Conservation (phyloP, 2,888 invertebrate genomes). For the Amitus sp. region DNA sequence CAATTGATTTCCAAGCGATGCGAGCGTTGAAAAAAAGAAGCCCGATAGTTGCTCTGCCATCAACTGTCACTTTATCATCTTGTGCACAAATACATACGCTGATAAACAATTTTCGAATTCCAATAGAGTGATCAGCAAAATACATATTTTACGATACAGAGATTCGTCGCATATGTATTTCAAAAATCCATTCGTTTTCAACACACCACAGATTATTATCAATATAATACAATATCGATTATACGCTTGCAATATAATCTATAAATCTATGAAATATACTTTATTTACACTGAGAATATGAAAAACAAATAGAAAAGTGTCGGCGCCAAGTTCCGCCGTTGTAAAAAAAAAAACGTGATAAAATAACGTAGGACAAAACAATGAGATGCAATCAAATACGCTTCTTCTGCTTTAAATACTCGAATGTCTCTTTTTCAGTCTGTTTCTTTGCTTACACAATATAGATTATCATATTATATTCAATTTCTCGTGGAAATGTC, state of each 20-base stretch:
- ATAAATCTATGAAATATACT: slow-evolving; percentile 59
- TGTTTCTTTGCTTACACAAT: slow-evolving; percentile 10
- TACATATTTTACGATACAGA: not conserved
- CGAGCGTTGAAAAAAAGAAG: slow-evolving; percentile 2
- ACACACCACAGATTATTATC: slow-evolving; percentile 61
- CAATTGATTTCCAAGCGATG: not conserved
- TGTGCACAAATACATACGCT: slow-evolving; percentile 28
- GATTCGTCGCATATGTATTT: slow-evolving; percentile 32
- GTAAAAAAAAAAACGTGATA: slow-evolving; percentile 14
- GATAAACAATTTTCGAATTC: slow-evolving; percentile 6
- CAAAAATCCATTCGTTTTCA: slow-evolving; percentile 45
- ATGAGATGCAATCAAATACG: slow-evolving; percentile 5
- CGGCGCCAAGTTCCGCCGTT: slow-evolving; percentile 5
- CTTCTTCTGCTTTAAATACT: slow-evolving; percentile 5
- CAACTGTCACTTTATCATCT: slow-evolving; percentile 14
- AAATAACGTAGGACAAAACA: slow-evolving; percentile 9
- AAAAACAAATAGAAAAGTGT: slow-evolving; percentile 45
- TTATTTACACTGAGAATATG: slow-evolving; percentile 58
- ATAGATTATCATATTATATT: slow-evolving; percentile 2
- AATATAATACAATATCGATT: slow-evolving; percentile 64
- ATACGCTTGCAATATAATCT: slow-evolving; percentile 59
- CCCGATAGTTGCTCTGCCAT: slow-evolving; percentile 15
- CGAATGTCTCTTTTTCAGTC: slow-evolving; percentile 13
- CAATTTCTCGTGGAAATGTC: slow-evolving; percentile 11
- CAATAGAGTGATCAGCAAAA: not conserved